These are phyloP conservation scores for Zele albiditarsus DNA, from an alignment of 2,888 invertebrate species.

Conservation along the genomic window DNA sequence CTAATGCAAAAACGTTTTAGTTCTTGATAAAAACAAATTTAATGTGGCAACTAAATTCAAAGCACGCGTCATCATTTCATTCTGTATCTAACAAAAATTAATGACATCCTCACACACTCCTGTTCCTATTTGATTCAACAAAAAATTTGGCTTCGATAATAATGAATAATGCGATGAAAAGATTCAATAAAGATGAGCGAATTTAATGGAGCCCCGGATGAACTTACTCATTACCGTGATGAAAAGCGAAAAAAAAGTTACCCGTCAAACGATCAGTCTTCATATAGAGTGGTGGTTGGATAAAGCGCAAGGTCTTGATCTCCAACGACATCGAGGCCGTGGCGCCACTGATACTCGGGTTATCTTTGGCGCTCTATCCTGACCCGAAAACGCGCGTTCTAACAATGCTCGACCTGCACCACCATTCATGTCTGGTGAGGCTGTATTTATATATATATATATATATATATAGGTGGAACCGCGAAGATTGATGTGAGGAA, in stretches of 20 bases:
- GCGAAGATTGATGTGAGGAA: slow-evolving; percentile 38
- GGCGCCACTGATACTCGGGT: background rate
- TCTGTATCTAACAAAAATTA: background rate
- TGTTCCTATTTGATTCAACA: background rate
- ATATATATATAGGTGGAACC: background rate
- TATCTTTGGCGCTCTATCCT: slow-evolving; percentile 1
- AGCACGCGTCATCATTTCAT: background rate
- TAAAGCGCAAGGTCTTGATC: slow-evolving; percentile 6
- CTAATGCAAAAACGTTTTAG: background rate
- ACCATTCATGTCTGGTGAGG: background rate
- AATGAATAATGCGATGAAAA: background rate
- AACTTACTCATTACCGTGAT: background rate
- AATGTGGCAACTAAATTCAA: background rate
- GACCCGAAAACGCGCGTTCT: slow-evolving; percentile 1
- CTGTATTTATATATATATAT: background rate
- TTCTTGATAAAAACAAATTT: background rate
- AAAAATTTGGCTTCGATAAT: background rate
- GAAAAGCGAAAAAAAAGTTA: background rate
- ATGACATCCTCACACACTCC: background rate
- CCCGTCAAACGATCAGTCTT: slow-evolving; percentile 24
- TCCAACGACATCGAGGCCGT: background rate
- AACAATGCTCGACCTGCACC: background rate
- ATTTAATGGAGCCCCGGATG: background rate
- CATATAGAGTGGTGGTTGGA: slow-evolving; percentile 18
- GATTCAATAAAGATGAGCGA: background rate